Percentiles rank a stretch among this genome's conserved stretches.
These are phyloP conservation scores for Ageneiosus marmoratus DNA, from an alignment of 2,113 vertebrate genomes.

Conservation along the genomic window DNA sequence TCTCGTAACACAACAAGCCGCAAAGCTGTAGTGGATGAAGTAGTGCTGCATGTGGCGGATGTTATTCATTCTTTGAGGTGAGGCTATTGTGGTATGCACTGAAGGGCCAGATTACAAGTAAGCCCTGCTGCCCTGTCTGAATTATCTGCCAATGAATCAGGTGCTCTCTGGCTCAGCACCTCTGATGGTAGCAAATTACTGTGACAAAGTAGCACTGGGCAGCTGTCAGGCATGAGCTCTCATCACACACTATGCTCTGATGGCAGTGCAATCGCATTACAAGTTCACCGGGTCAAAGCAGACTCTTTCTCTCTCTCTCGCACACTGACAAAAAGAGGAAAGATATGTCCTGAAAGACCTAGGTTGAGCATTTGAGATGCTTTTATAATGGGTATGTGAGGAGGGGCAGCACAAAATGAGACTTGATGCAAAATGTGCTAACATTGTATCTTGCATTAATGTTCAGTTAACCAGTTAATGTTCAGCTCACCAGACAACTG, in stretches of 20 bases:
- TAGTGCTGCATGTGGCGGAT: not conserved
- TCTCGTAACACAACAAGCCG: not conserved
- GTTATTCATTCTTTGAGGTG: constrained; percentile 13
- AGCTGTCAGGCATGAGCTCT: constrained; percentile 53
- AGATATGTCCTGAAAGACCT: not conserved
- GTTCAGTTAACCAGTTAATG: not conserved
- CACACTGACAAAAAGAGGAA: not conserved
- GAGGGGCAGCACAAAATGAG: not conserved
- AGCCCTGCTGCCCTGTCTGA: constrained; percentile 32
- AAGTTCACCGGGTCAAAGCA: constrained; percentile 34
- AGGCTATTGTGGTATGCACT: constrained; percentile 42
- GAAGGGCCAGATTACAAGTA: constrained; percentile 44
- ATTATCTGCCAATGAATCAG: constrained; percentile 47
- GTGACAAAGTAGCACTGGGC: constrained; percentile 37
- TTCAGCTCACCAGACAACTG: not conserved
- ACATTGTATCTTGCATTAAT: not conserved
- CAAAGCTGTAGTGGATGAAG: not conserved
- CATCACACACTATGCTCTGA: constrained; percentile 40
- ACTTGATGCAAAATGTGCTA: not conserved
- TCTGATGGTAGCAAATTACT: constrained; percentile 53
- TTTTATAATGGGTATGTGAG: not conserved
- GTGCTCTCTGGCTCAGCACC: constrained; percentile 25
- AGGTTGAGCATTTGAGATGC: constrained; percentile 1
- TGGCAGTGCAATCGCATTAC: constrained; percentile 40
- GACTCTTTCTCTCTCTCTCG: not conserved